Base-by-base conservation (phyloP, 2,797 vertebrate species). In the Coilia nasus region DNA sequence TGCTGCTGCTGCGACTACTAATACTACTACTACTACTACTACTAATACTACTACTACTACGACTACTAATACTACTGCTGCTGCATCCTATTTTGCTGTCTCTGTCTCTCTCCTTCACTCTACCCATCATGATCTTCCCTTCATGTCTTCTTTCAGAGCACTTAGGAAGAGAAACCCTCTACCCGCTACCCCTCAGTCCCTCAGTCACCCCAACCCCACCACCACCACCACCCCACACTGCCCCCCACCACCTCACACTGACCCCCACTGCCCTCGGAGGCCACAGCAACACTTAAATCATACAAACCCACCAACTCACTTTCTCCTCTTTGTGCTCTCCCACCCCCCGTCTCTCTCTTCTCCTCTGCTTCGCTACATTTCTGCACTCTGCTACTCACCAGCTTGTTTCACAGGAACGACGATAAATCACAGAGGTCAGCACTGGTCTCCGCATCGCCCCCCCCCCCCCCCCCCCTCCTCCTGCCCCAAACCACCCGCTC, bases 241-340 rank as follows among this genome's bases (percentile, higher is more conserved):
- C 54, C 54, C 44, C 71, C 78, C 47, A 35, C 47, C 54, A 57
- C 81, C 85, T 84, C 35, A 64, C 67, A 41, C 75, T n/a, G 2
- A 23, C 41, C 62, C 85, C 64, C 56, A 84, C 81, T 87, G 87
- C 67, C 87, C 83, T 50, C 89, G 84, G 89, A 92, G 90, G 88
- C 90, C 89, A 90, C 56, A 83, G 85, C 80, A 88, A 85, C 84
- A 87, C 85, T 83, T 91, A 91, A 91, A 92, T 92, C 88, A 89
- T 82, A 60, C 83, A 87, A 85, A 1, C 87, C 85, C 67, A 59
- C 83, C 87, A 62, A 81, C 83, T 88, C 62, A 50, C 85, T 87
- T 44, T 71, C 83, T 64, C 85, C 82, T 62, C 67, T 75, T 75
- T 75, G 31, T 75, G 31, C 31, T 71, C 64, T 71, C 64, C 28